Evolutionary conservation across 2,888 invertebrate genomes (phyloP).

Genomic region (Phymatocera aterrima): DNA sequence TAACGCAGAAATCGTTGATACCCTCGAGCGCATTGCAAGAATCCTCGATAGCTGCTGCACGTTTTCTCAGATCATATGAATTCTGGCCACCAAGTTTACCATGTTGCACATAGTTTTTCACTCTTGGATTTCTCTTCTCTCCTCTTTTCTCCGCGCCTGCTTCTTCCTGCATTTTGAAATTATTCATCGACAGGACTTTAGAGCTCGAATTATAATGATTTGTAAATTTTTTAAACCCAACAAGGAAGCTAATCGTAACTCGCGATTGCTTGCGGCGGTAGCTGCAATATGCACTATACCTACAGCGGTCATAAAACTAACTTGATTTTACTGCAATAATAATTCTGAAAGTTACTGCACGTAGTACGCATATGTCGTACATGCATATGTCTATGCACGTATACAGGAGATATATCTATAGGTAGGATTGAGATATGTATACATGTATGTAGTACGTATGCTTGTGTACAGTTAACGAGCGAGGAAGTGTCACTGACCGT

Average conservation of each 20-base stretch:
- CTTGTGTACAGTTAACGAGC: constrained; percentile 65
- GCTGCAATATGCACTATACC: neutral
- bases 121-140: too few species aligned
- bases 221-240: neutral
- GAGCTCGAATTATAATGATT: neutral
- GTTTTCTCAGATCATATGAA: too few species aligned
- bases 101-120: too few species aligned
- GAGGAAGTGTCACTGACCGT: constrained; percentile 53
- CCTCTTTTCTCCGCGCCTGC: too few species aligned
- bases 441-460: constrained; percentile 49
- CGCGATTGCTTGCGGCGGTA: constrained; percentile 8
- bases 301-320: constrained; percentile 11
- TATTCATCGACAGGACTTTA: too few species aligned
- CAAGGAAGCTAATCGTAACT: constrained; percentile 29
- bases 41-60: too few species aligned
- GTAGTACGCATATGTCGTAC: neutral
- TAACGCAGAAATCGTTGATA: too few species aligned
- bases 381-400: neutral
- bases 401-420: neutral
- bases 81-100: too few species aligned
- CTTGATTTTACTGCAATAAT: constrained; percentile 40
- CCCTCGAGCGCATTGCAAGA: too few species aligned
- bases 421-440: too few species aligned
- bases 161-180: too few species aligned
- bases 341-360: constrained; percentile 35